phyloP scores from a whole-genome alignment of 2,888 invertebrate species.

The Isoperla grammatica region DNA sequence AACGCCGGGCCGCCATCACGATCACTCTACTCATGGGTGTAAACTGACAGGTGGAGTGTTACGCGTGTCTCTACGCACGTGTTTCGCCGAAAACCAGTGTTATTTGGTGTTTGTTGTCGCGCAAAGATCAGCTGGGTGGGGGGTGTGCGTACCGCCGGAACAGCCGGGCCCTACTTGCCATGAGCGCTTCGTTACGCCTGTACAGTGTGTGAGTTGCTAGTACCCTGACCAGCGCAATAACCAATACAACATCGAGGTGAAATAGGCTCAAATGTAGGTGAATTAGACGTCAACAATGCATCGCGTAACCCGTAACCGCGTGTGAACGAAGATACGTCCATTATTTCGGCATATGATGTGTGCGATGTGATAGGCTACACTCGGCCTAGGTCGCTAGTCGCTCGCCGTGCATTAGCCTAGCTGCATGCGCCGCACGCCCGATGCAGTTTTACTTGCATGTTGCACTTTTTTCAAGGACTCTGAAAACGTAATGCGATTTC shows the following conservation, averaged over 20 bases:
- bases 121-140: constrained; percentile 30
- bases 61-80: constrained; percentile 4
- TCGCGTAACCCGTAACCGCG: neutral
- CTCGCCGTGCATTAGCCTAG: neutral
- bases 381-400: neutral
- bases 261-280: constrained; percentile 27
- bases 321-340: neutral
- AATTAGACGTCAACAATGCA: constrained; percentile 8
- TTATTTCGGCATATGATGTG: neutral
- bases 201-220: constrained; percentile 23
- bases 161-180: constrained; percentile 30
- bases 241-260: constrained; percentile 27
- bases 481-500: neutral
- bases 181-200: constrained; percentile 24
- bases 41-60: neutral
- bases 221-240: constrained; percentile 32
- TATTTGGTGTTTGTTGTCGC: constrained; percentile 22
- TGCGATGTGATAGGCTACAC: neutral
- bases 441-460: constrained; percentile 7
- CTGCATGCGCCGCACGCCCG: neutral
- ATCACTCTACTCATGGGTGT: neutral
- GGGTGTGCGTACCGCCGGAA: constrained; percentile 28
- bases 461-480: constrained; percentile 10
- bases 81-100: constrained; percentile 17
- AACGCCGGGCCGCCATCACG: too few species aligned